phyloP scores from a whole-genome alignment of 2,888 invertebrate species.

The Tachina grossa region DNA sequence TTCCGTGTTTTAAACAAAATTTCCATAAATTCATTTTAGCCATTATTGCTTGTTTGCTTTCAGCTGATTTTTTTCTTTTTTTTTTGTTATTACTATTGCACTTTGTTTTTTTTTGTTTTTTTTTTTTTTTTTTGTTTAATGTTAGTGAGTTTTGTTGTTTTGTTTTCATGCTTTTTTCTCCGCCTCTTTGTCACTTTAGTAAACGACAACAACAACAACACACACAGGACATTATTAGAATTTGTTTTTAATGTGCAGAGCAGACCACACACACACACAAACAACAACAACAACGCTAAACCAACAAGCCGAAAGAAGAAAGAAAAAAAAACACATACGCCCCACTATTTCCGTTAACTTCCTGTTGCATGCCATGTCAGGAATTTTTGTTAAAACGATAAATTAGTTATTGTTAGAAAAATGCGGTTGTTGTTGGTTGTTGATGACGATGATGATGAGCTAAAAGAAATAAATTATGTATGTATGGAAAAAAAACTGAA shows the following conservation, averaged over 20 bases:
- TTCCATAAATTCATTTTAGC: conserved; percentile 72
- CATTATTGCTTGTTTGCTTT: conserved; percentile 66
- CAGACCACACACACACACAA: conserved; percentile 45
- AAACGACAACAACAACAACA: conserved; percentile 4
- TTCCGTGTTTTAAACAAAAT: conserved; percentile 67
- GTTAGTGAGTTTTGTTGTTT: conserved; percentile 27
- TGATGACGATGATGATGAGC: conserved; percentile 51
- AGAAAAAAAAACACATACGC: conserved; percentile 60
- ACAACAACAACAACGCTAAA: conserved; percentile 14
- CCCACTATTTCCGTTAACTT: conserved; percentile 70
- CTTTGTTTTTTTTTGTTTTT: conserved; percentile 32
- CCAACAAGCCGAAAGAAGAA: conserved; percentile 16
- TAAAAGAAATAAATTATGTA: conserved; percentile 51
- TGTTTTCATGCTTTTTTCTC: conserved; percentile 39
- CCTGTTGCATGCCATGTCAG: conserved; percentile 70
- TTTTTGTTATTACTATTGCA: background rate
- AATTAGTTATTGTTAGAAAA: conserved; percentile 70
- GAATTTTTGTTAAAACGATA: conserved; percentile 67
- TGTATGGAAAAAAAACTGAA: background rate
- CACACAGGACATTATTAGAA: conserved; percentile 64
- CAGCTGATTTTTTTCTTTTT: background rate
- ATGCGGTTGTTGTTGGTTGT: conserved; percentile 49
- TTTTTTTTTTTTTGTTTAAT: conserved; percentile 4
- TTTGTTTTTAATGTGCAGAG: conserved; percentile 56
- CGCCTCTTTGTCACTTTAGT: conserved; percentile 65